These are phyloP conservation scores for Picus viridis DNA, from an alignment of 2,797 vertebrate genomes.

Conservation along the genomic window DNA sequence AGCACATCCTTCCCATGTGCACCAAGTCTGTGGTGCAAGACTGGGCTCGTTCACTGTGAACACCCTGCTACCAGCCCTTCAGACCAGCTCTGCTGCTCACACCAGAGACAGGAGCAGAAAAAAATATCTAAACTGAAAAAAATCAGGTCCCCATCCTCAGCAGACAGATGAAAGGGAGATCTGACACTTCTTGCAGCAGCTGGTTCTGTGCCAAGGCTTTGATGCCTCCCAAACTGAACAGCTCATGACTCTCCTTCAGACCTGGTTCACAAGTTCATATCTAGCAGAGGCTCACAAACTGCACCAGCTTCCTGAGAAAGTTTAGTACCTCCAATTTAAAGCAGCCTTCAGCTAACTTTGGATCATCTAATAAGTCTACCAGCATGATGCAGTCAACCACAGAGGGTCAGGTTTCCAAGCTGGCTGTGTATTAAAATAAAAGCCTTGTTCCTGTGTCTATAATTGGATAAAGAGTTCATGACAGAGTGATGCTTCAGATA, in stretches of 20 bases:
- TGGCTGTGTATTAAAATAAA: neutral
- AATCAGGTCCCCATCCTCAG: neutral
- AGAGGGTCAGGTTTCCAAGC: neutral
- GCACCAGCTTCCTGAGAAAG: neutral
- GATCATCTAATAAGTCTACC: neutral
- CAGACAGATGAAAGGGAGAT: neutral
- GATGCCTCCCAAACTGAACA: neutral
- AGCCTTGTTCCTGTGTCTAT: neutral
- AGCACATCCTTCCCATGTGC: neutral
- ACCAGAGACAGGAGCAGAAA: neutral
- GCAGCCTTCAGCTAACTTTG: neutral
- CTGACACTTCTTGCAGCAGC: neutral
- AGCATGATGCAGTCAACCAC: neutral
- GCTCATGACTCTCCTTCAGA: neutral
- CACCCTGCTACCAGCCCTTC: neutral
- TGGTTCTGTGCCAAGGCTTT: neutral
- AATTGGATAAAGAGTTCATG: neutral
- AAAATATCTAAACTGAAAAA: neutral
- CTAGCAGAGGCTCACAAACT: neutral
- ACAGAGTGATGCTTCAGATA: neutral
- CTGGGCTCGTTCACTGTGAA: fast-evolving
- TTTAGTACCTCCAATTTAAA: neutral
- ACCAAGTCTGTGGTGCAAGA: fast-evolving
- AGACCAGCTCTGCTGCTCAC: neutral
- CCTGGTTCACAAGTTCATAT: neutral